Evolutionary conservation across 2,797 vertebrate species (phyloP), one percentile per base, ranked within the genome.

Genomic region (Acanthiza pusilla): DNA sequence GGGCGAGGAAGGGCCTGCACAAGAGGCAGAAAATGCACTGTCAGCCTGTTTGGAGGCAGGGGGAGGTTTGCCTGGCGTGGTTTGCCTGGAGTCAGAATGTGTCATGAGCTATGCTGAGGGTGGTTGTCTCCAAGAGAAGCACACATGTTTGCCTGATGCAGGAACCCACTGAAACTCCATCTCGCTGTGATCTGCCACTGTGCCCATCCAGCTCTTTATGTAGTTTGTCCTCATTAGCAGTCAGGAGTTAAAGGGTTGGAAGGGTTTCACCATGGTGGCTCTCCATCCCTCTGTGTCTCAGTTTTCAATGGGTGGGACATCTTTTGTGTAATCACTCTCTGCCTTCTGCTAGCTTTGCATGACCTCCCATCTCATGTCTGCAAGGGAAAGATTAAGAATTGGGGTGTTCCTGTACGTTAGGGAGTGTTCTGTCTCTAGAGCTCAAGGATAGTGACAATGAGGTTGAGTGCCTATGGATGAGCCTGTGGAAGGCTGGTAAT

Each of bases 251-350:
- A 26, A 83, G 79, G 25, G 19, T 50, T 34, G 19, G 53, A 65
- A 80, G 16, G 19, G 36, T 85, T 91, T 81, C 53, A 34, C 72
- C 26, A 10, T 23, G 42, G 54, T 54, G 16, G 17, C 14, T 11
- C 89, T 88, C 42, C 80, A 45, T 74, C 45, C 51, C 18, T 43
- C 0, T 8, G 20, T 34, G 54, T 55, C 62, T 90, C 70, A 27
- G 63, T 65, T 79, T 91, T 67, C 50, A 67, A 50, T 73, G 93
- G 91, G 88, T 77, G 88, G 91, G 85, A 62, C 67, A 25, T 85
- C 73, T 91, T 96, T 75, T 54, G 48, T 91, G 36, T 87, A 74
- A 94, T 95, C 94, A 26, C 61, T 73, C 73, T n/a, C 43, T 88
- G 80, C 88, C 89, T 90, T 79, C 88, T 95, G 94, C 67, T 40